Evolutionary conservation across 2,797 vertebrate species (phyloP), one percentile per base, ranked within the genome.

Genomic region (Corythornis leucogaster): DNA sequence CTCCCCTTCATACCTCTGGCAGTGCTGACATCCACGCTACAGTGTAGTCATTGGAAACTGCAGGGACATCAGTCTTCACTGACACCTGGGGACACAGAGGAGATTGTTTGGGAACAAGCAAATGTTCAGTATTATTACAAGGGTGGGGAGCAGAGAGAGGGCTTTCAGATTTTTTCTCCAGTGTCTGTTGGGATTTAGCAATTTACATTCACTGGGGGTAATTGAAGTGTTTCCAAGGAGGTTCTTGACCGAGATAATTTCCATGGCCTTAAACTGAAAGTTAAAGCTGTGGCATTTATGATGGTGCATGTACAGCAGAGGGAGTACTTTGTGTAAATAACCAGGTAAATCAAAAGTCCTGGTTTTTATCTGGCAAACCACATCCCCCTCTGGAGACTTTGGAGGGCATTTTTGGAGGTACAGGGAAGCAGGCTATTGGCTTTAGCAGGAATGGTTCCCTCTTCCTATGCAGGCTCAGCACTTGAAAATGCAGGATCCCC

Each of bases 21-120:
- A 96, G 78, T 9, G 92, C 94, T 20, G 93, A 95, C 63, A 96
- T 91, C 93, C 93, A 95, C 1, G 85, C 89, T 33, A 95, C 46
- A 0, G 95, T 86, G 64, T 94, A 95, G 75, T 76, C 87, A 62
- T 96, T 94, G 38, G 95, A 96, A 85, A 92, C 95, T 38, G 80
- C 76, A 3, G 96, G 92, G 14, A 96, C 67, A 8, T 95, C 80
- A 6, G 74, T 96, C 74, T 92, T 97, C 93, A 95, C 71, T 18
- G 94, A 96, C 35, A 96, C 92, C 91, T 96, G 84, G 88, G 62
- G 66, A 91, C 63, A 92, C 38, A 94, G 48, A 86, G 40, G 68
- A 93, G 46, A 85, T 58, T 57, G 12, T 74, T 67, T 76, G 33
- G n/a, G 51, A 90, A 7, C 30, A 86, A 91, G 53, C 7, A 50